A percentile compares a stretch with the other conserved stretches of the same genome.
phyloP scores from a whole-genome alignment of 2,797 vertebrate genomes.

The Danio tinwini region DNA sequence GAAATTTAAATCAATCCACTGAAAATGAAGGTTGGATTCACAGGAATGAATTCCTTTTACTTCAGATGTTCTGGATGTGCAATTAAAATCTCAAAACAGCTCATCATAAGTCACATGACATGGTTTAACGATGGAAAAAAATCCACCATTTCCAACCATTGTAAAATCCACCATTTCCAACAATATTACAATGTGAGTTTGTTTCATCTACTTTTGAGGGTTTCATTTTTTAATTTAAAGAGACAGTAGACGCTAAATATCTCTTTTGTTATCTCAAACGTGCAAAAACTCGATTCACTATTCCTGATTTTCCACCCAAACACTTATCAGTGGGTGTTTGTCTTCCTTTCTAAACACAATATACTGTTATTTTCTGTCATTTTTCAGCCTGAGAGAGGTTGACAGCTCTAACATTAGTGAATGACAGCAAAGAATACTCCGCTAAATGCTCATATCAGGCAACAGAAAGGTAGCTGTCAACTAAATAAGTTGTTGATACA shows the following conservation, averaged over 20 bases:
- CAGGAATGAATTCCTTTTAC: background rate
- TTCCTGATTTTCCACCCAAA: background rate
- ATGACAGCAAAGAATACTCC: background rate
- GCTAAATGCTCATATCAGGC: background rate
- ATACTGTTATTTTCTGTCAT: slow-evolving; percentile 5
- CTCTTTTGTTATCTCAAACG: background rate
- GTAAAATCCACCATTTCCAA: no score
- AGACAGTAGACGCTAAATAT: no score
- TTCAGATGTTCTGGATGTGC: background rate
- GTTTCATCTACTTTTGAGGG: background rate
- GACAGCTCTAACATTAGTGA: background rate
- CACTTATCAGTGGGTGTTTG: background rate
- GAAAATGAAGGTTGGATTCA: background rate
- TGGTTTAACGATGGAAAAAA: no score
- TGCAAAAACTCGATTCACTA: background rate
- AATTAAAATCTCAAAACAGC: background rate
- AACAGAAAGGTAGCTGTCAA: slow-evolving; percentile 9
- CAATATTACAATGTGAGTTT: no score
- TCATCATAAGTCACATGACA: background rate
- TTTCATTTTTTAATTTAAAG: background rate
- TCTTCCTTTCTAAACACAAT: background rate
- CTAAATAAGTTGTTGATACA: background rate
- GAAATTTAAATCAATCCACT: background rate
- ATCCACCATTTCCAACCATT: no score
- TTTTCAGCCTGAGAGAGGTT: slow-evolving; percentile 4